These are phyloP conservation scores for Eupithecia abbreviata DNA, from an alignment of 2,888 invertebrate species.

Conservation along the genomic window DNA sequence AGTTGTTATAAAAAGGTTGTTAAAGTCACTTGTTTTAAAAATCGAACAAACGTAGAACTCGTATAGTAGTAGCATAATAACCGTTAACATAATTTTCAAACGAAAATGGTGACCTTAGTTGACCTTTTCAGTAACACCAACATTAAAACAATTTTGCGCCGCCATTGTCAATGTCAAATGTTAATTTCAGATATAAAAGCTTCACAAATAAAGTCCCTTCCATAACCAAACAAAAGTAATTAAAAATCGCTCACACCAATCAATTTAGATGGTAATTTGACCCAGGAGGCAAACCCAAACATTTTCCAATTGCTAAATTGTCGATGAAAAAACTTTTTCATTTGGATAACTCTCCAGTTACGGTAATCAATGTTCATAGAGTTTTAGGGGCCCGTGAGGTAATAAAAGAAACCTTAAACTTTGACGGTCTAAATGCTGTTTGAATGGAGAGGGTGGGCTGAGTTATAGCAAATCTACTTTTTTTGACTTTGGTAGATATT, in stretches of 20 bases:
- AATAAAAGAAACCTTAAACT: conserved; percentile 17
- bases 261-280: conserved; percentile 45
- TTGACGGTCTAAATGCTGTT: conserved; percentile 6
- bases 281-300: conserved; percentile 40
- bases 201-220: conserved; percentile 23
- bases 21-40: no score
- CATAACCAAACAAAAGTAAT: conserved; percentile 43
- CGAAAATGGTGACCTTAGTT: neutral
- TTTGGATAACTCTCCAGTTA: conserved; percentile 39
- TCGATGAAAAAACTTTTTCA: conserved; percentile 45
- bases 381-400: conserved; percentile 32
- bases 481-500: neutral
- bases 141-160: neutral
- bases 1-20: no score
- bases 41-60: no score
- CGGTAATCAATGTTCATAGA: conserved; percentile 44
- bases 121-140: neutral
- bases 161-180: conserved; percentile 10
- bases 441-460: neutral
- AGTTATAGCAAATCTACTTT: neutral
- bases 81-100: neutral
- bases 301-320: conserved; percentile 42
- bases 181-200: conserved; percentile 13
- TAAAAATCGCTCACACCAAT: conserved; percentile 43
- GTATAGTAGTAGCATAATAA: no score